Evolutionary conservation across 2,797 vertebrate genomes (phyloP).

Genomic region (Mareca penelope): DNA sequence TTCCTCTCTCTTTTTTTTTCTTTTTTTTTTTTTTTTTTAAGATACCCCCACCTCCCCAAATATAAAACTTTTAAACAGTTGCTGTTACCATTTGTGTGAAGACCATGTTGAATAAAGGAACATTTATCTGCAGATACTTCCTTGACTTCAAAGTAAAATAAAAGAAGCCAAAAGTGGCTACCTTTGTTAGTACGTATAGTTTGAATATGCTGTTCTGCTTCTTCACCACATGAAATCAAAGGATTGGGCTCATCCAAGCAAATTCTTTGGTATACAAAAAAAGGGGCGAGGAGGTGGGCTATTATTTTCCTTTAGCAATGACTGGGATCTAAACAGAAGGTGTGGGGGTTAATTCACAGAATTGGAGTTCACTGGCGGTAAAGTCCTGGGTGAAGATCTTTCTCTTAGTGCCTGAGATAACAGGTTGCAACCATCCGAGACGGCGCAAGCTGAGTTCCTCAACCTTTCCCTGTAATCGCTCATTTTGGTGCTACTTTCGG

Average conservation of each 20-base stretch:
- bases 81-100: slow-evolving; percentile 47
- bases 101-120: slow-evolving; percentile 46
- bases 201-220: slow-evolving; percentile 22
- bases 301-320: slow-evolving; percentile 70
- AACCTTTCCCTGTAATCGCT: slow-evolving; percentile 94
- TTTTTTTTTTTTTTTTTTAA: neutral
- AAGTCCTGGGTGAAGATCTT: slow-evolving; percentile 95
- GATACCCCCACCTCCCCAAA: slow-evolving; percentile 58
- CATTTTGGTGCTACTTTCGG: slow-evolving; percentile 94
- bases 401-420: slow-evolving; percentile 98
- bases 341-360: slow-evolving; percentile 92
- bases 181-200: slow-evolving; percentile 56
- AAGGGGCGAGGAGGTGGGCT: slow-evolving; percentile 63
- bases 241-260: slow-evolving; percentile 73
- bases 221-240: slow-evolving; percentile 62
- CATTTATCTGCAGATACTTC: slow-evolving; percentile 42
- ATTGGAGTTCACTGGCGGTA: slow-evolving; percentile 97
- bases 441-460: slow-evolving; percentile 93
- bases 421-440: slow-evolving; percentile 96
- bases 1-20: neutral
- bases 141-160: slow-evolving; percentile 50
- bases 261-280: slow-evolving; percentile 89
- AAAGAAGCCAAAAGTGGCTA: slow-evolving; percentile 54
- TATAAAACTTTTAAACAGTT: slow-evolving; percentile 50
- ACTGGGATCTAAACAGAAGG: slow-evolving; percentile 56